Conservation (phyloP, 2,888 invertebrate species). For the Zele albiditarsus region DNA sequence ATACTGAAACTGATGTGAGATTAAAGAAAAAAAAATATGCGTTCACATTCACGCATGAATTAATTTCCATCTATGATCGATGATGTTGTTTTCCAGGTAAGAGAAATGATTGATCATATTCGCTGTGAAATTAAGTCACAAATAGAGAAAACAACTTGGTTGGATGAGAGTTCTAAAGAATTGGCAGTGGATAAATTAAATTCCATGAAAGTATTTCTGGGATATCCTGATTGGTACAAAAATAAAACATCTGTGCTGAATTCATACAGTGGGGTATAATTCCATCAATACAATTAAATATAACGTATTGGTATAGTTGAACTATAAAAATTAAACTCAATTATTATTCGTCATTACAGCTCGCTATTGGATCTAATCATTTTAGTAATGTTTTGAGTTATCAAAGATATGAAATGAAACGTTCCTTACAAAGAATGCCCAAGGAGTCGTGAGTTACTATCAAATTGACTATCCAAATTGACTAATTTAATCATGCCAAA, state of each 20-base stretch:
- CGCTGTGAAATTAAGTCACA: slow-evolving; percentile 74
- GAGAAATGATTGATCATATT: slow-evolving; percentile 76
- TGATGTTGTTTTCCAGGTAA: slow-evolving; percentile 53
- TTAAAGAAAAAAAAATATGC: slow-evolving; percentile 1
- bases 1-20: slow-evolving; percentile 40
- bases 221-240: slow-evolving; percentile 76
- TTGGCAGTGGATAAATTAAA: slow-evolving; percentile 74
- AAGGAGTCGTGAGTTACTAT: not conserved
- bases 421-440: slow-evolving; percentile 9
- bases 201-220: slow-evolving; percentile 74
- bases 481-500: not conserved
- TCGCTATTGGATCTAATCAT: slow-evolving; percentile 44
- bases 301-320: not conserved
- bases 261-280: slow-evolving; percentile 74
- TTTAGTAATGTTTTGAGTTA: slow-evolving; percentile 48
- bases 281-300: slow-evolving; percentile 14
- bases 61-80: slow-evolving; percentile 36
- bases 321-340: not conserved
- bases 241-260: slow-evolving; percentile 73
- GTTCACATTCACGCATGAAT: not conserved
- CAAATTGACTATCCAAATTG: not conserved
- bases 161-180: slow-evolving; percentile 75
- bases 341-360: slow-evolving; percentile 19
- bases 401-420: slow-evolving; percentile 35
- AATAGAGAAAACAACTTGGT: slow-evolving; percentile 75